Evolutionary conservation across 2,113 vertebrate genomes (phyloP).

Genomic region (Chaetura pelagica): DNA sequence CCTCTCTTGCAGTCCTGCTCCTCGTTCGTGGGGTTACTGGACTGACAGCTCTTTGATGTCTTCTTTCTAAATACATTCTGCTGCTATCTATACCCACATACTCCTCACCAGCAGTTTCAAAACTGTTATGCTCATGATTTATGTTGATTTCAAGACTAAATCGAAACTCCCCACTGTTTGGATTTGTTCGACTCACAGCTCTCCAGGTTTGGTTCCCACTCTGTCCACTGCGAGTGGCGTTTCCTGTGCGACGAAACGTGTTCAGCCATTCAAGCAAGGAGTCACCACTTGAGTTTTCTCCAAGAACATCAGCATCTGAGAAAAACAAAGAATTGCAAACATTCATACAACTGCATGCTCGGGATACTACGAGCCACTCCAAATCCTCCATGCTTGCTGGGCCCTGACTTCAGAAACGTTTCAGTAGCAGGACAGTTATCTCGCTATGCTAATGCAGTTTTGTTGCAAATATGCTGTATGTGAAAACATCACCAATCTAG

Average conservation of each 20-base stretch:
- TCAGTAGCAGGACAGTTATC: neutral
- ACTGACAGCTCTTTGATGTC: constrained; percentile 43
- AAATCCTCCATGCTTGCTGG: neutral
- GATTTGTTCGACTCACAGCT: constrained; percentile 93
- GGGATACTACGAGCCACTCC: neutral
- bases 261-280: constrained; percentile 93
- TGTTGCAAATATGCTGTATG: neutral
- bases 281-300: constrained; percentile 85
- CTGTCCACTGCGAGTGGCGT: constrained; percentile 91
- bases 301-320: constrained; percentile 82
- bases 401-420: fast-evolving
- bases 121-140: constrained; percentile 88
- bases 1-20: constrained; percentile 71
- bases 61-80: constrained; percentile 32
- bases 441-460: fast-evolving
- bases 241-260: constrained; percentile 90
- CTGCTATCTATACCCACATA: constrained; percentile 31
- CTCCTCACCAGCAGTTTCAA: constrained; percentile 59
- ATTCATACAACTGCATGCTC: neutral
- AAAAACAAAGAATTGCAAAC: constrained; percentile 51
- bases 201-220: constrained; percentile 97
- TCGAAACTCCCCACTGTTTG: constrained; percentile 92
- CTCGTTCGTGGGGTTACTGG: constrained; percentile 81
- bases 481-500: neutral
- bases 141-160: constrained; percentile 97